Evolutionary conservation across 2,888 invertebrate genomes (phyloP), one percentile per base, ranked within the genome.

Genomic region (Drosophila macrospina): DNA sequence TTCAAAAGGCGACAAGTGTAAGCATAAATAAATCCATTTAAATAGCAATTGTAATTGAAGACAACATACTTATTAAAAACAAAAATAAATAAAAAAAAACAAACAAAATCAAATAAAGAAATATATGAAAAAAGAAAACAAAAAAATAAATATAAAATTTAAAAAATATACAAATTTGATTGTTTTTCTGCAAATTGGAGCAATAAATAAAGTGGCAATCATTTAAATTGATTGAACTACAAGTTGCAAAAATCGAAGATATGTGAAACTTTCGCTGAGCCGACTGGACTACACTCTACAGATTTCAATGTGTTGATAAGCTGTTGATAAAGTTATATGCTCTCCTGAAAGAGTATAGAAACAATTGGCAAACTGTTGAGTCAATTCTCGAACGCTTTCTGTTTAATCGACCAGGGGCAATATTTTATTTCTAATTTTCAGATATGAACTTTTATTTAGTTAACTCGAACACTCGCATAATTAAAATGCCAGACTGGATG

Each of bases 31-130:
- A 85, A 87, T 81, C 74, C 80, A 88, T 88, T 72, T 72, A 79
- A 86, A 88, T 76, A 83, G 76, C 83, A 79, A 88, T 86, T 83
- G 88, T 88, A 83, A 76, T 86, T 88, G 86, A 88, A 71, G 73
- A 77, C 76, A 81, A 63, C 65, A 65, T 74, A 78, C 61, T 69
- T 74, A 74, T 61, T 66, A 66, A 69, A 69, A 54, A 20, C 20
- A 20, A 20, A 20, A 20, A 20, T 3, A 20, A 20, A n/a, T n/a
- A 20, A 20, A 20, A 55, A 36, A 73, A 59, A 64, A 39, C 57
- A 36, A 37, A 30, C 13, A 37, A 60, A 45, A 66, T 48, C 24
- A 81, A 81, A 84, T 10, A 16, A 7, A 28, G 10, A 30, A 64
- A 34, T 50, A 50, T 50, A 34, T 34, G 13, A 15, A 48, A 42